Evolutionary conservation across 2,888 invertebrate genomes (phyloP).

Genomic region (Andrena haemorrhoa): DNA sequence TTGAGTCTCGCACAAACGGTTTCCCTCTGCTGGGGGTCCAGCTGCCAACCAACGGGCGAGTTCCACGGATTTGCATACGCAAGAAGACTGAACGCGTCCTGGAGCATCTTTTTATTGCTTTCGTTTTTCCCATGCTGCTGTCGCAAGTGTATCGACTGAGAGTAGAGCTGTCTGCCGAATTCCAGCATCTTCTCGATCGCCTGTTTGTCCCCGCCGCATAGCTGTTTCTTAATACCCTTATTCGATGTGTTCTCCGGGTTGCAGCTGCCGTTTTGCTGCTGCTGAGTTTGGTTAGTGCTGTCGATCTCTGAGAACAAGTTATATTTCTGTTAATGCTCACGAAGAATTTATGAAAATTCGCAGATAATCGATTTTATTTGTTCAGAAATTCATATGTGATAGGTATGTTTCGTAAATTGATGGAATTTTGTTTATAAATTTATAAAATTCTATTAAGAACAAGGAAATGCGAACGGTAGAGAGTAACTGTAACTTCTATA

Average conservation of each 20-base stretch:
- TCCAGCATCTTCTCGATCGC: constrained; percentile 97
- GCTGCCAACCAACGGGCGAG: constrained; percentile 98
- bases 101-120: constrained; percentile 94
- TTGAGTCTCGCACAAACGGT: constrained; percentile 98
- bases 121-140: constrained; percentile 93
- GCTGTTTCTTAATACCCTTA: constrained; percentile 84
- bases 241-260: constrained; percentile 73
- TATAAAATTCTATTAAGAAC: background rate
- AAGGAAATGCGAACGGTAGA: background rate
- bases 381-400: too few relatives aligned
- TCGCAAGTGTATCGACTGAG: constrained; percentile 94
- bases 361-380: too few relatives aligned
- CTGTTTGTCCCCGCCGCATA: constrained; percentile 90
- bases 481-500: background rate
- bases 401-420: too few relatives aligned
- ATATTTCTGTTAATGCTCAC: background rate
- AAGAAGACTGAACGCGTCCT: constrained; percentile 99
- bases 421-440: too few relatives aligned
- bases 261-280: constrained; percentile 75
- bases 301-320: constrained; percentile 85
- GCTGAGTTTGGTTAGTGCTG: constrained; percentile 78
- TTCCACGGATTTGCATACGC: constrained; percentile 99
- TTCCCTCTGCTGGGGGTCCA: constrained; percentile 97
- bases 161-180: constrained; percentile 97
- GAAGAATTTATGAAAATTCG: background rate